Evolutionary conservation across 2,113 vertebrate genomes (phyloP).

Genomic region (Coptodon rendalli): DNA sequence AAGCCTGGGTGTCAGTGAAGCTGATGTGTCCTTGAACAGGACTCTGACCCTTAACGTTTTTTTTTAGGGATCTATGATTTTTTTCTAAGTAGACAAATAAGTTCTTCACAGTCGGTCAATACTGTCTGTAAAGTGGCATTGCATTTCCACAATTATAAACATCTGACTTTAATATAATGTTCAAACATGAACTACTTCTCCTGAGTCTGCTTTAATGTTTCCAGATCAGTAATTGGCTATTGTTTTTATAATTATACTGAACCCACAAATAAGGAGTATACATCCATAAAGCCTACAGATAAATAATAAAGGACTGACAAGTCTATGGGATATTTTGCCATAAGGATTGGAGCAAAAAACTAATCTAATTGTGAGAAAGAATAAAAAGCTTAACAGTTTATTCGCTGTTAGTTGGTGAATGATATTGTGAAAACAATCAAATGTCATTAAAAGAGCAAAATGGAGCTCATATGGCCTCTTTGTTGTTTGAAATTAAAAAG

Average conservation of each 20-base stretch:
- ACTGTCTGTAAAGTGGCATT: neutral
- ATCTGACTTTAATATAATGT: neutral
- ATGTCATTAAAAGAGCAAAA: neutral
- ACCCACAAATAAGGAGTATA: fast-evolving
- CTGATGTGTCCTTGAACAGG: neutral
- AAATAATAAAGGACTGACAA: neutral
- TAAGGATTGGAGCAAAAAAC: neutral
- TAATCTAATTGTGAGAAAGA: neutral
- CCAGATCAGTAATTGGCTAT: neutral
- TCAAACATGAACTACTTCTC: neutral
- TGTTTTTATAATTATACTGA: neutral
- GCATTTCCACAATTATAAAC: neutral
- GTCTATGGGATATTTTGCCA: neutral
- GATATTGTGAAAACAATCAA: neutral
- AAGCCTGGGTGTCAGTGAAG: neutral
- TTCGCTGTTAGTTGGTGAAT: neutral
- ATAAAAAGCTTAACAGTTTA: neutral
- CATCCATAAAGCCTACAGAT: neutral
- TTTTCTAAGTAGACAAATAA: neutral
- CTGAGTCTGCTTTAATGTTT: neutral
- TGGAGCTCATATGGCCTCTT: neutral
- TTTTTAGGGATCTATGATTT: neutral
- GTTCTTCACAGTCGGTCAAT: neutral
- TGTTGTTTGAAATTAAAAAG: neutral
- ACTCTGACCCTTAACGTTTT: neutral